Conservation (phyloP, 2,888 invertebrate species). For the Mayetiola destructor region DNA sequence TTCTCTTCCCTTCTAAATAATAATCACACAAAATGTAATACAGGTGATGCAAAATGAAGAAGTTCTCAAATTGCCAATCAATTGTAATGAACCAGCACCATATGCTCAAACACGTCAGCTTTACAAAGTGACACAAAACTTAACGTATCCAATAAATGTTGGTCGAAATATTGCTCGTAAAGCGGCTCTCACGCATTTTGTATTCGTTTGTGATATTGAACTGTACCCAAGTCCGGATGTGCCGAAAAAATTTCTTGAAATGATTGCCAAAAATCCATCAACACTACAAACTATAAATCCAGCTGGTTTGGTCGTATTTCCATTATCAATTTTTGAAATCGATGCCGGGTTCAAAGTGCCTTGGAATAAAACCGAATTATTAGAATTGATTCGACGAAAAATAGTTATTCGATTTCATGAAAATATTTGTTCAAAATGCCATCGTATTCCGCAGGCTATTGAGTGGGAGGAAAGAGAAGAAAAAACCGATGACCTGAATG, state of each 20-base stretch:
- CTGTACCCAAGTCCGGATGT: conserved; percentile 76
- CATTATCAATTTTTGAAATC: conserved; percentile 80
- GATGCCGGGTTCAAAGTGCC: conserved; percentile 49
- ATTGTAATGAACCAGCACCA: conserved; percentile 55
- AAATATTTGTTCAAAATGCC: conserved; percentile 75
- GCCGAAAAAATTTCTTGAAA: conserved; percentile 65
- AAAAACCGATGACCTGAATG: conserved; percentile 45
- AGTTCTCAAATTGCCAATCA: too few species aligned
- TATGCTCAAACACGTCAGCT: conserved; percentile 51
- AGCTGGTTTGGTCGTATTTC: conserved; percentile 76
- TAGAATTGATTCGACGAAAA: conserved; percentile 57
- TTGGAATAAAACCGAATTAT: conserved; percentile 55
- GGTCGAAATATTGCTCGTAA: conserved; percentile 80
- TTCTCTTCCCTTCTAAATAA: too few species aligned
- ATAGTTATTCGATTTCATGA: conserved; percentile 86
- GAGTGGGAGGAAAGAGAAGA: conserved; percentile 84
- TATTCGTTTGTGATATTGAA: conserved; percentile 79
- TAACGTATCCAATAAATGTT: conserved; percentile 80
- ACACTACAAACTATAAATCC: conserved; percentile 46
- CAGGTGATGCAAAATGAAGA: too few species aligned
- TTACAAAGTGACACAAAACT: conserved; percentile 64
- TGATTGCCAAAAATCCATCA: conserved; percentile 59
- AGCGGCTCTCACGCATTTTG: conserved; percentile 63
- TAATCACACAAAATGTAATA: too few species aligned
- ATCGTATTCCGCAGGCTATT: conserved; percentile 70